These are phyloP conservation scores for Iguana delicatissima DNA, from an alignment of 2,797 vertebrate species.

Conservation along the genomic window DNA sequence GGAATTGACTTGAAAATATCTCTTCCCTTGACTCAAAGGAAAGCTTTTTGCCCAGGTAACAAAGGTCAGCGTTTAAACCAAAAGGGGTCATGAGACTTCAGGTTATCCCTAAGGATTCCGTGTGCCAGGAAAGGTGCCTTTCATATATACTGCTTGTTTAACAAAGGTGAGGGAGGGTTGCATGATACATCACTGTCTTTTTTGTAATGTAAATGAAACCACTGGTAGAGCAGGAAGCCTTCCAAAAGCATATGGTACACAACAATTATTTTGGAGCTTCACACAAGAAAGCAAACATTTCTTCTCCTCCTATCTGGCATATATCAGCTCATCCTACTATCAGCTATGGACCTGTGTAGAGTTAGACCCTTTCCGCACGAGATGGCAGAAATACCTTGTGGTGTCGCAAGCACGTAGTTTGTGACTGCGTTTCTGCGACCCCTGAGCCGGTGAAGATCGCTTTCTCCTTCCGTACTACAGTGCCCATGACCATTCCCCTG, in stretches of 20 bases:
- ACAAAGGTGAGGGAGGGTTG: conserved; percentile 44
- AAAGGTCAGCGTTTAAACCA: not conserved
- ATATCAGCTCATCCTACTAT: not conserved
- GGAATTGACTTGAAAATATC: not conserved
- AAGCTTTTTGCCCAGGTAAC: not conserved
- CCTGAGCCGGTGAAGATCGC: too few relatives aligned
- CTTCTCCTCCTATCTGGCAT: conserved; percentile 27
- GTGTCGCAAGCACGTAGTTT: too few relatives aligned
- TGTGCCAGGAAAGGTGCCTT: not conserved
- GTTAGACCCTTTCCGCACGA: not conserved
- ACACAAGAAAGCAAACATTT: conserved; percentile 57
- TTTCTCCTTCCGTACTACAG: too few relatives aligned
- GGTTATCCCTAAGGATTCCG: conserved; percentile 3
- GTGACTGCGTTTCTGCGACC: too few relatives aligned
- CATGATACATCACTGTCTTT: conserved; percentile 61
- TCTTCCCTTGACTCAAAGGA: not conserved
- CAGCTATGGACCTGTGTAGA: conserved; percentile 5
- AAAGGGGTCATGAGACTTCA: not conserved
- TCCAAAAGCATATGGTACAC: conserved; percentile 48
- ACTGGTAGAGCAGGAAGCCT: conserved; percentile 25
- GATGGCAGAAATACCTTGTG: too few relatives aligned
- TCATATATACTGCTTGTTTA: conserved; percentile 46
- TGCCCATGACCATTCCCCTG: too few relatives aligned
- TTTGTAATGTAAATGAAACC: conserved; percentile 65
- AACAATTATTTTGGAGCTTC: conserved; percentile 57